Conservation (phyloP, 1,140 invertebrate species). For the Zaprionus taronus region DNA sequence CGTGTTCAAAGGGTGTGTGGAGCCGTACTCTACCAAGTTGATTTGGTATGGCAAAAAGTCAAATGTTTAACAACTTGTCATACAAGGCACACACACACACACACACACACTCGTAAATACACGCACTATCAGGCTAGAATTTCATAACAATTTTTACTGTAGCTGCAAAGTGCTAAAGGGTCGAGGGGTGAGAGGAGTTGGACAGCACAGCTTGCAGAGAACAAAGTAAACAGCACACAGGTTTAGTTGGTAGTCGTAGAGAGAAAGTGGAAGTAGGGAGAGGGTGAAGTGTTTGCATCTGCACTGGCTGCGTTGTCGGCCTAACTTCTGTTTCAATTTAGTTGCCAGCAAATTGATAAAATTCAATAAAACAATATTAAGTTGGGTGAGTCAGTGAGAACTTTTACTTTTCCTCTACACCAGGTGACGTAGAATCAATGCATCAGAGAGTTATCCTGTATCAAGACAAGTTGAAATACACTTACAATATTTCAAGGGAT, state of each 20-base stretch:
- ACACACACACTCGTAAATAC: conserved; percentile 29
- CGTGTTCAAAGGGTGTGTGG: neutral
- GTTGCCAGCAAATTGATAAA: conserved; percentile 70
- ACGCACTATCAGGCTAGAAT: conserved; percentile 39
- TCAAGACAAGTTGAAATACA: neutral
- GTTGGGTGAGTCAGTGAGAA: conserved; percentile 9
- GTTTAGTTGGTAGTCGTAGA: neutral
- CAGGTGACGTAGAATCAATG: neutral
- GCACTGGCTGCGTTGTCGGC: neutral
- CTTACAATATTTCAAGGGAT: too few relatives aligned
- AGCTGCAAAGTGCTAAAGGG: conserved; percentile 19
- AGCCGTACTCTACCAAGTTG: neutral
- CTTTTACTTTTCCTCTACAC: neutral
- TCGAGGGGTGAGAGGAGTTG: neutral
- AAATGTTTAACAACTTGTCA: conserved; percentile 77
- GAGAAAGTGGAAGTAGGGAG: neutral
- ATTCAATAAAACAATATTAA: conserved; percentile 71
- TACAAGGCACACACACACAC: conserved; percentile 51
- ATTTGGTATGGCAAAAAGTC: conserved; percentile 43
- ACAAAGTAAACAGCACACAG: conserved; percentile 62
- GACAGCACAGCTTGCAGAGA: neutral
- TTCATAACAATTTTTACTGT: conserved; percentile 72
- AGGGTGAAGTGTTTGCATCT: neutral
- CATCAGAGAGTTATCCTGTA: neutral
- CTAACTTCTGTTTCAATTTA: conserved; percentile 50